Conservation (phyloP, 2,113 vertebrate species). For the Tenrec ecaudatus region DNA sequence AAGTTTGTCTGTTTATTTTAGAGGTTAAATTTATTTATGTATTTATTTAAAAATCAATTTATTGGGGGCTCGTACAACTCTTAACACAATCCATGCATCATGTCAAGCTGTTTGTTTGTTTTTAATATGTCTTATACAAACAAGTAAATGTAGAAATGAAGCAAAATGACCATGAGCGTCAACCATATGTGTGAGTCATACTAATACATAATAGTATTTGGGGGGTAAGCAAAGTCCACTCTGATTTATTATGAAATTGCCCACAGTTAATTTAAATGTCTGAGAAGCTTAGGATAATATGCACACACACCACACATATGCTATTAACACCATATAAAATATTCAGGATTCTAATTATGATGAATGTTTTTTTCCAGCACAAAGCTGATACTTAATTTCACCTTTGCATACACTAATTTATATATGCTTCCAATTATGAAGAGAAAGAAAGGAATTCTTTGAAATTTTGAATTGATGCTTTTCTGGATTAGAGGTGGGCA, state of each 20-base stretch:
- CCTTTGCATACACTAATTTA: conserved; percentile 15
- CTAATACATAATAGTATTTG: conserved; percentile 19
- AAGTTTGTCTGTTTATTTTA: too few species aligned
- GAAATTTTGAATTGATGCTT: conserved; percentile 4
- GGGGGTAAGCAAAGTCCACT: conserved; percentile 49
- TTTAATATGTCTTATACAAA: neutral
- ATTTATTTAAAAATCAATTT: too few species aligned
- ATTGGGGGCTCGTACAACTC: too few species aligned
- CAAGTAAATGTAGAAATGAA: conserved; percentile 13
- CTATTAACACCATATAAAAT: conserved; percentile 70
- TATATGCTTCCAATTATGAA: neutral
- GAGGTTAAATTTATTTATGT: too few species aligned
- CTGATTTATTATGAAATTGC: conserved; percentile 74
- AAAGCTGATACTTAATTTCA: neutral
- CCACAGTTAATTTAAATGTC: conserved; percentile 70
- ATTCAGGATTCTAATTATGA: neutral
- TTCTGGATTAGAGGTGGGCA: neutral
- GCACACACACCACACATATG: neutral
- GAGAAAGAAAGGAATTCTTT: neutral
- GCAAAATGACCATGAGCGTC: conserved; percentile 57
- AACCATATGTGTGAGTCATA: conserved; percentile 50
- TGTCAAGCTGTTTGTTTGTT: too few species aligned
- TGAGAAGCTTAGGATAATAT: conserved; percentile 43
- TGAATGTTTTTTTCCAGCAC: neutral
- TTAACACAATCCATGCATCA: too few species aligned